Percentiles rank a stretch among this genome's conserved stretches.
Conservation (phyloP, 2,113 vertebrate genomes). For the Myxocyprinus asiaticus region DNA sequence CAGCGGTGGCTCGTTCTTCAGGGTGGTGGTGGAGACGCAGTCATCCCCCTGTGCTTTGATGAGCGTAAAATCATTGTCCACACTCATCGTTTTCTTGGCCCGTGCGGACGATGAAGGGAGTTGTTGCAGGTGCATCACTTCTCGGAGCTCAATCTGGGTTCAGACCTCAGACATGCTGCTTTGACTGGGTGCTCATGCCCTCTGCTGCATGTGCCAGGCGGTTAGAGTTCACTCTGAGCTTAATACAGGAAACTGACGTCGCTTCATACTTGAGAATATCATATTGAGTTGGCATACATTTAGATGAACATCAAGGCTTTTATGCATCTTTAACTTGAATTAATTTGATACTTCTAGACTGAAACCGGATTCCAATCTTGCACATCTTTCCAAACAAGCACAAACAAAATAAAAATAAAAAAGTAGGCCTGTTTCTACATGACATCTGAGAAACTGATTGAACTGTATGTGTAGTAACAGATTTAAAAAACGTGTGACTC, state of each 20-base stretch:
- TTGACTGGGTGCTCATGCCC: background rate
- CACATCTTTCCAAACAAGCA: too few relatives aligned
- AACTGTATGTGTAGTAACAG: background rate
- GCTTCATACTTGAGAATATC: background rate
- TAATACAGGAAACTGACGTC: slow-evolving; percentile 43
- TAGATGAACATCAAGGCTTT: background rate
- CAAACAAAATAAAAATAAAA: too few relatives aligned
- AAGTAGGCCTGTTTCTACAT: too few relatives aligned
- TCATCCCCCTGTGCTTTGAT: slow-evolving; percentile 82
- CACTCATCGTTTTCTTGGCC: slow-evolving; percentile 86
- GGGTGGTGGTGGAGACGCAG: slow-evolving; percentile 81
- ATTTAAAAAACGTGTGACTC: background rate
- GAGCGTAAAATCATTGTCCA: slow-evolving; percentile 82
- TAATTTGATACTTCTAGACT: background rate
- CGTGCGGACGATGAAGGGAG: slow-evolving; percentile 84
- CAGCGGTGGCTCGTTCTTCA: slow-evolving; percentile 86
- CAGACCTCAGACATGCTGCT: background rate
- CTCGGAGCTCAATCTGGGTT: background rate
- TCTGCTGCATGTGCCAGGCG: background rate
- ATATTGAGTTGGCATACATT: background rate
- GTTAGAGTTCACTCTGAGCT: background rate
- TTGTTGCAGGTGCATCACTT: slow-evolving; percentile 86
- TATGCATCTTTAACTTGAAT: background rate
- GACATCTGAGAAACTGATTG: too few relatives aligned
- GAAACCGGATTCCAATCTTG: too few relatives aligned